These are phyloP conservation scores for Pipistrellus kuhlii DNA, from an alignment of 2,797 vertebrate genomes.

Conservation along the genomic window DNA sequence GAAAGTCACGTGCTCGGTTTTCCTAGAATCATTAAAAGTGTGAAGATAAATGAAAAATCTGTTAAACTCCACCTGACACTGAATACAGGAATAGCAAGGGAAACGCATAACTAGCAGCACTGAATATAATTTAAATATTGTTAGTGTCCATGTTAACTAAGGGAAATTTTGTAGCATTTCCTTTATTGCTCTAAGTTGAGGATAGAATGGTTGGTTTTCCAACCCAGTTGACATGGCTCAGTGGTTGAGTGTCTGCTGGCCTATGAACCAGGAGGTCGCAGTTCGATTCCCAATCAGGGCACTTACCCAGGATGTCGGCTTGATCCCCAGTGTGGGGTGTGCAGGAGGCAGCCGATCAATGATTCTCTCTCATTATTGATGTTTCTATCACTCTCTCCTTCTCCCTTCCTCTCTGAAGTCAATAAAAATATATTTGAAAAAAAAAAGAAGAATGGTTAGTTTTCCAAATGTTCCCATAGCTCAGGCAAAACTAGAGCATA, in stretches of 20 bases:
- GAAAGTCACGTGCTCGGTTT: background rate
- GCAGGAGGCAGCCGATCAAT: no score
- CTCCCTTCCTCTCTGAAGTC: no score
- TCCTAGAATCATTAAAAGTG: background rate
- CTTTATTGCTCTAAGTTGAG: slow-evolving; percentile 1
- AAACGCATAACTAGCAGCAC: background rate
- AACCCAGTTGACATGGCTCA: no score
- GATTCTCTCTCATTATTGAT: no score
- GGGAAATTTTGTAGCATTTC: background rate
- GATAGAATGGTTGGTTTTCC: background rate
- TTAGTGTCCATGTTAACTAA: background rate
- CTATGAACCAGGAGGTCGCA: no score
- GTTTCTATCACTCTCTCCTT: no score
- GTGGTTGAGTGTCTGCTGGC: no score
- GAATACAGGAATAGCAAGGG: slow-evolving; percentile 1
- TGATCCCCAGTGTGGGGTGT: no score
- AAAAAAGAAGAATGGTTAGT: no score
- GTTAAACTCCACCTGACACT: background rate
- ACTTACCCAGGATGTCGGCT: no score
- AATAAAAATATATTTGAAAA: no score
- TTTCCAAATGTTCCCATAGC: background rate
- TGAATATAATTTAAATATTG: slow-evolving; percentile 28
- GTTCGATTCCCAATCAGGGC: no score
- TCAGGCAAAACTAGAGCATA: background rate
- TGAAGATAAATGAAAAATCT: background rate